phyloP scores from a whole-genome alignment of 2,888 invertebrate species.

The Gymnoscelis rufifasciata region DNA sequence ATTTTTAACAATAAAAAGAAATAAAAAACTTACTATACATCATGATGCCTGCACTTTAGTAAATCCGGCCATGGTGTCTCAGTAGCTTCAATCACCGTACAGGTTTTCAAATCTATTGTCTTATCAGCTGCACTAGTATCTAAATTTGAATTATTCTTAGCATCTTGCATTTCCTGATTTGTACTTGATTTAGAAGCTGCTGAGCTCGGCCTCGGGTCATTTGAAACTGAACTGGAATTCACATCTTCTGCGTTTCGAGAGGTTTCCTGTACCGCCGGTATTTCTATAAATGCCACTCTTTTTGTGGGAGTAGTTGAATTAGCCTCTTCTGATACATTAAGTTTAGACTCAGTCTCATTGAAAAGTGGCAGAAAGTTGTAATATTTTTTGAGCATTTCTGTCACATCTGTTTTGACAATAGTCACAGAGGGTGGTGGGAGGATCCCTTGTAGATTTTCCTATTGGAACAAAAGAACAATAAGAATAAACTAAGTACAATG shows the following conservation, averaged over 20 bases:
- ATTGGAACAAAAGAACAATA: conserved; percentile 27
- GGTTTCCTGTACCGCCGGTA: conserved; percentile 40
- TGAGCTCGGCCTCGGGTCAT: neutral
- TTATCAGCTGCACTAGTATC: conserved; percentile 53
- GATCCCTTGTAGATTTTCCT: conserved; percentile 83
- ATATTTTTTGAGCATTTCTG: conserved; percentile 81
- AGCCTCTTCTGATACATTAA: conserved; percentile 45
- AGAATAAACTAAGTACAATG: neutral
- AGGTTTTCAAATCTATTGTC: conserved; percentile 53
- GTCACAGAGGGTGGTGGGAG: conserved; percentile 88
- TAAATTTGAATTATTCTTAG: conserved; percentile 36
- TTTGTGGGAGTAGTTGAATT: conserved; percentile 62
- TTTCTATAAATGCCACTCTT: conserved; percentile 60
- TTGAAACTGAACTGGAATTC: conserved; percentile 8
- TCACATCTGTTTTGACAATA: conserved; percentile 81
- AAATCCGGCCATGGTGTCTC: conserved; percentile 80
- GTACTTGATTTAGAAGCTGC: neutral
- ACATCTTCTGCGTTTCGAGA: conserved; percentile 18
- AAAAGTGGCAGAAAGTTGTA: conserved; percentile 75
- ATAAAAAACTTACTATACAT: conserved; percentile 82
- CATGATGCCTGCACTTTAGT: conserved; percentile 82
- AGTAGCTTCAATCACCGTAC: conserved; percentile 56
- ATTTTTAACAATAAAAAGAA: neutral
- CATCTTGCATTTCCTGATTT: conserved; percentile 1
- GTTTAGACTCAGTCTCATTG: conserved; percentile 48